A percentile compares a stretch with the other conserved stretches of the same genome.
These are phyloP conservation scores for Idaea biselata DNA, from an alignment of 2,888 invertebrate genomes.

Conservation along the genomic window DNA sequence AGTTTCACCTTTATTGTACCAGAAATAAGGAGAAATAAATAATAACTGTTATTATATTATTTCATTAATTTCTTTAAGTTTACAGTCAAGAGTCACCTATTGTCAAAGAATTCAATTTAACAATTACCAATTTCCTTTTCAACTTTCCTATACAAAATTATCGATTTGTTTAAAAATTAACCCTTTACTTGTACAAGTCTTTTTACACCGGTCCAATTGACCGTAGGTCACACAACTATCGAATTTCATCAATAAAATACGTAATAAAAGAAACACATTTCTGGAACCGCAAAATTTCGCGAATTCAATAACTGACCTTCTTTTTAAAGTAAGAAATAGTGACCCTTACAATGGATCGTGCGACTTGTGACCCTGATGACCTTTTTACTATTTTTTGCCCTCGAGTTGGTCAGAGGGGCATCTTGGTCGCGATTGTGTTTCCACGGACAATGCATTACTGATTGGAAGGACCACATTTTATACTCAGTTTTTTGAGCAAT, in stretches of 20 bases:
- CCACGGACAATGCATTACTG: constrained; percentile 64
- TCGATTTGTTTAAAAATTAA: constrained; percentile 4
- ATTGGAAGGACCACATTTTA: constrained; percentile 43
- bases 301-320: constrained; percentile 58
- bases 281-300: constrained; percentile 46
- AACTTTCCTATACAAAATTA: neutral
- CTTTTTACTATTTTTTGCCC: constrained; percentile 46
- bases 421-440: constrained; percentile 48
- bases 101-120: constrained; percentile 1
- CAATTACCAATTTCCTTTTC: neutral
- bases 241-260: constrained; percentile 49
- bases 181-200: constrained; percentile 2
- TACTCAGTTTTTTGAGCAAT: constrained; percentile 20
- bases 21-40: no score
- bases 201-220: constrained; percentile 37
- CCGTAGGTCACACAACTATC: constrained; percentile 71
- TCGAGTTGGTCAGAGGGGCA: constrained; percentile 58
- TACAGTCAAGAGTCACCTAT: neutral
- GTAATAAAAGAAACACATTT: constrained; percentile 47
- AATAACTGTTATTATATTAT: neutral
- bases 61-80: constrained; percentile 9
- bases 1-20: no score
- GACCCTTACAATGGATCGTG: constrained; percentile 45
- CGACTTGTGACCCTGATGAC: constrained; percentile 58
- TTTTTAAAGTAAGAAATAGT: constrained; percentile 47